phyloP scores from a whole-genome alignment of 2,113 vertebrate species.

The Centropus unirufus region DNA sequence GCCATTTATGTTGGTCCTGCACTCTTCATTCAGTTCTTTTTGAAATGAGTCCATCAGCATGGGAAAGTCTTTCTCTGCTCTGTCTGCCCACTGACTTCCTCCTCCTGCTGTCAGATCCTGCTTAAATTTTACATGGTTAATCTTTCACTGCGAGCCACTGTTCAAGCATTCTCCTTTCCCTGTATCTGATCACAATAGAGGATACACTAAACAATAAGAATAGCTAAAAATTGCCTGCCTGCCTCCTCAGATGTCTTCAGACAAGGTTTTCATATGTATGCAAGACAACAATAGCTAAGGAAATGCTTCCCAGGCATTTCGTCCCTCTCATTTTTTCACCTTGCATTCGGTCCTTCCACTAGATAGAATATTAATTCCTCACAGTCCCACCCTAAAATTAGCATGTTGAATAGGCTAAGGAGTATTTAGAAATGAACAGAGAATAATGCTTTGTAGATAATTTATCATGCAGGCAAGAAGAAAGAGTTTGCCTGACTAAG shows the following conservation, averaged over 20 bases:
- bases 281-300: neutral
- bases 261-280: neutral
- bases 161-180: neutral
- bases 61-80: neutral
- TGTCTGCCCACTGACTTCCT: neutral
- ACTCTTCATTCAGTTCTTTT: neutral
- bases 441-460: slow-evolving; percentile 32
- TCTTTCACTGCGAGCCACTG: neutral
- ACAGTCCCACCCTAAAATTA: slow-evolving; percentile 19
- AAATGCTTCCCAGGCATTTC: slow-evolving; percentile 30
- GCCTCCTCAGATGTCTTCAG: slow-evolving; percentile 24
- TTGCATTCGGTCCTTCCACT: neutral
- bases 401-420: slow-evolving; percentile 40
- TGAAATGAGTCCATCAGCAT: neutral
- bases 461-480: slow-evolving; percentile 43
- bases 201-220: neutral
- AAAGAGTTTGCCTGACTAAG: slow-evolving; percentile 49
- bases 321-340: neutral
- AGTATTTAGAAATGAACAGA: slow-evolving; percentile 50
- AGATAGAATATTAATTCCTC: slow-evolving; percentile 4
- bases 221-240: slow-evolving; percentile 14
- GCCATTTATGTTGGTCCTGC: neutral
- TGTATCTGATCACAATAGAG: neutral
- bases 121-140: neutral
- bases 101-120: neutral